Evolutionary conservation across 2,888 invertebrate species (phyloP).

Genomic region (Celastrina argiolus): DNA sequence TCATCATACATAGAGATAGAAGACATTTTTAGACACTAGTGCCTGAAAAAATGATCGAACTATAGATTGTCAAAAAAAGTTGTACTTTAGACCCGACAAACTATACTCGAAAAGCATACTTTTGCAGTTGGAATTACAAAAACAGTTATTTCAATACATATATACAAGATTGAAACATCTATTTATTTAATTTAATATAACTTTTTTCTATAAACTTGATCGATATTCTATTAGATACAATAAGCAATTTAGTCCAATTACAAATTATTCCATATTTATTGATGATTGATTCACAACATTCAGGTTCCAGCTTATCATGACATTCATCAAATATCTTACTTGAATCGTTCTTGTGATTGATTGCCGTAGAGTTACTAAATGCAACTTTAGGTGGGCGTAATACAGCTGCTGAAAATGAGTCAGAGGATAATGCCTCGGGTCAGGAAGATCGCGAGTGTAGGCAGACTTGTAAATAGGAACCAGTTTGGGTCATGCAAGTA

Average conservation of each 20-base stretch:
- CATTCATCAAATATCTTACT: not conserved
- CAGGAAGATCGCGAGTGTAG: slow-evolving; percentile 60
- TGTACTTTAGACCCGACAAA: no score
- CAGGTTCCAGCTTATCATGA: not conserved
- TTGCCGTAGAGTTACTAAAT: not conserved
- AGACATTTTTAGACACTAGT: no score
- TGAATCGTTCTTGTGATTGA: not conserved
- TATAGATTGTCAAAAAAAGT: no score
- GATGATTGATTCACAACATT: not conserved
- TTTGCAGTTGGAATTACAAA: no score
- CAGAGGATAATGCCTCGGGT: slow-evolving; percentile 50
- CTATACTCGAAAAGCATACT: no score
- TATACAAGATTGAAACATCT: not conserved
- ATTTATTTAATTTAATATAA: not conserved
- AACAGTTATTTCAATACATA: no score
- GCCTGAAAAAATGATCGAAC: no score
- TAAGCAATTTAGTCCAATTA: not conserved
- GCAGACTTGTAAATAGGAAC: slow-evolving; percentile 60
- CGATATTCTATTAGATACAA: not conserved
- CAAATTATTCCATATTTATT: not conserved
- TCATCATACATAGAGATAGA: no score
- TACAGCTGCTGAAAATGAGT: slow-evolving; percentile 46
- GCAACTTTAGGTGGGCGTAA: slow-evolving; percentile 31
- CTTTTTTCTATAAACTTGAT: not conserved
- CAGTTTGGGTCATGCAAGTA: slow-evolving; percentile 61